Conservation (phyloP, 1,140 invertebrate species). For the Drosophila ogumai region DNA sequence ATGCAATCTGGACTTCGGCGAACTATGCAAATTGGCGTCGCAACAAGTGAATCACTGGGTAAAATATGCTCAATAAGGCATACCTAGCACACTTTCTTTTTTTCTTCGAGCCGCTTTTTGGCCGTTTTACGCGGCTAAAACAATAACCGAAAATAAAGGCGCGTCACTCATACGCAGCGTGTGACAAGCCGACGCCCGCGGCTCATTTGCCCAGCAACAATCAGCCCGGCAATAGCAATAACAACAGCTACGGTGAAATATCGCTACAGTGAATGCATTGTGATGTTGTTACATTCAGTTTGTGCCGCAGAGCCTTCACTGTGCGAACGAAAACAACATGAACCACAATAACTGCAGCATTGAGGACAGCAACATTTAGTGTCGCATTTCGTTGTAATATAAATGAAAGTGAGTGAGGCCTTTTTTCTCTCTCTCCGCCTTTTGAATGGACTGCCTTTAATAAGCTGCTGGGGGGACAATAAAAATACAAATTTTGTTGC, state of each 20-base stretch:
- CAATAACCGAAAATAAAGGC: slow-evolving; percentile 82
- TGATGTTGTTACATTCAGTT: neutral
- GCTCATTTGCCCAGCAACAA: slow-evolving; percentile 59
- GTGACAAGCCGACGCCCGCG: slow-evolving; percentile 74
- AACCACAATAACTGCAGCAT: slow-evolving; percentile 43
- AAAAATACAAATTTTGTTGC: slow-evolving; percentile 73
- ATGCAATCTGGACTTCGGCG: slow-evolving; percentile 32
- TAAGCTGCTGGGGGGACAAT: slow-evolving; percentile 63
- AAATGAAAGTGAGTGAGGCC: slow-evolving; percentile 79
- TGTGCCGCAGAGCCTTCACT: neutral
- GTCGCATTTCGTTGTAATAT: slow-evolving; percentile 81
- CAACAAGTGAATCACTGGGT: slow-evolving; percentile 67
- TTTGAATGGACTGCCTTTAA: slow-evolving; percentile 70
- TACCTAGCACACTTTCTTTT: slow-evolving; percentile 78
- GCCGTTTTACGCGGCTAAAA: slow-evolving; percentile 73
- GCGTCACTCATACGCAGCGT: slow-evolving; percentile 82
- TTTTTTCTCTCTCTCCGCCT: slow-evolving; percentile 17
- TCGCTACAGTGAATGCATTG: neutral
- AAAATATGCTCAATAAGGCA: slow-evolving; percentile 48
- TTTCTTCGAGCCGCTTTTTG: slow-evolving; percentile 21
- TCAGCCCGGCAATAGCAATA: slow-evolving; percentile 48
- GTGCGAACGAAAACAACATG: slow-evolving; percentile 13
- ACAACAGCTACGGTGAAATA: neutral
- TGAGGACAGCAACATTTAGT: slow-evolving; percentile 69
- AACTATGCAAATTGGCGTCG: slow-evolving; percentile 65